Evolutionary conservation across 2,797 vertebrate species (phyloP).

Genomic region (Typhlichthys subterraneus): DNA sequence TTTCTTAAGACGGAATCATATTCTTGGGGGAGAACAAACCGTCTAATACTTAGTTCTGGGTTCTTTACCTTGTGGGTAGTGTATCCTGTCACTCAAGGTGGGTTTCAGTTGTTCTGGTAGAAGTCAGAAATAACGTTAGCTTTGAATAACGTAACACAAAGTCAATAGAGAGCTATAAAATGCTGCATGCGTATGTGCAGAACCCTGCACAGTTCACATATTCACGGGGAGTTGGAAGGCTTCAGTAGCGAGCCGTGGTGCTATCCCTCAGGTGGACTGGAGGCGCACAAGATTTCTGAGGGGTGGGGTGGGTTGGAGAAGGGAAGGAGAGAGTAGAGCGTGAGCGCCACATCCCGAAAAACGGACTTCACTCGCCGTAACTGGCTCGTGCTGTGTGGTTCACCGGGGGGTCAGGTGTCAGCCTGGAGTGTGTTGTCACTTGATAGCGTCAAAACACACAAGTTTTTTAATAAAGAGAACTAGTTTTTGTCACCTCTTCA

Average conservation of each 20-base stretch:
- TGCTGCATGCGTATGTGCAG: background rate
- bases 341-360: conserved; percentile 38
- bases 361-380: conserved; percentile 56
- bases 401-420: conserved; percentile 56
- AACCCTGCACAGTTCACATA: conserved; percentile 7
- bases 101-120: too few species aligned
- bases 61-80: too few species aligned
- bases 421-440: conserved; percentile 9
- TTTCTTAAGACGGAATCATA: too few species aligned
- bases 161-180: too few species aligned
- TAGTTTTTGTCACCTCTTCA: too few species aligned
- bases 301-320: conserved; percentile 24
- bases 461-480: too few species aligned
- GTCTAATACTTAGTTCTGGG: too few species aligned
- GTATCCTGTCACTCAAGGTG: too few species aligned
- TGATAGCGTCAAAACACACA: background rate
- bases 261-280: conserved; percentile 51
- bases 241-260: conserved; percentile 46
- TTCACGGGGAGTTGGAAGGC: conserved; percentile 62
- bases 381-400: conserved; percentile 42
- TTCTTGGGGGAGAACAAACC: too few species aligned
- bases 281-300: conserved; percentile 16
- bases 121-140: too few species aligned
- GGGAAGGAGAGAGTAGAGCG: conserved; percentile 40
- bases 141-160: too few species aligned